Evolutionary conservation across 2,797 vertebrate species (phyloP), one percentile per base, ranked within the genome.

Genomic region (Silurus lanzhouensis): DNA sequence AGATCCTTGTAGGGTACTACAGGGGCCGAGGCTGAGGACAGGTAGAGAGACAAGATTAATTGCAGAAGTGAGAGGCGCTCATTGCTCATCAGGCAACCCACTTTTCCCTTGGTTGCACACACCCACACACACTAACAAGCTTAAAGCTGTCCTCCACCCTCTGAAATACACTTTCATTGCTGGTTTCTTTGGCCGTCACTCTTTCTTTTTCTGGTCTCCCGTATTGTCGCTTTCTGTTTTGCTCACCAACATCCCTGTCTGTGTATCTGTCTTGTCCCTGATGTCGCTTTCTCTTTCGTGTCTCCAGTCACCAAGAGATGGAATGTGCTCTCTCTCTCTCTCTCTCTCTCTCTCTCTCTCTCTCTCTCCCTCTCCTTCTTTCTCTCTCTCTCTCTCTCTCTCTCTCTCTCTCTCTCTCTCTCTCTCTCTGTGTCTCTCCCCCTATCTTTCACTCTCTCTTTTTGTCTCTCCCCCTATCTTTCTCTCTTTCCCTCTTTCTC

Each of bases 41-140:
- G 96, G 97, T 97, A 96, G 96, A 95, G 93, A 96, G 97, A 97
- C 97, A 96, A 98, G 98, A 98, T 98, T 97, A 97, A 98, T 98
- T 96, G 97, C 96, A 96, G 96, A 96, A 94, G 96, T 96, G 95
- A 92, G 96, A 92, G 91, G 90, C 90, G 52, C 93, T 95, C 94
- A 93, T 93, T 93, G 93, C 91, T 95, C 93, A 94, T 95, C 94
- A 94, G 92, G 89, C 91, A 89, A 75, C 70, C 82, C 71, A 57
- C 77, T 84, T 81, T 79, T 79, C 85, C 68, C 85, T 83, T 64
- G 81, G 81, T 78, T 80, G 75, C 82, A 79, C 67, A 63, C 85
- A 63, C 82, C 82, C 85, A 86, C 85, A 8, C 66, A 74, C 82
- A 57, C 85, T 86, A 86, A 83, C 85, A 79, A 86, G 85, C 81